Conservation (phyloP, 1,140 invertebrate genomes). For the Bombus sibiricus region DNA sequence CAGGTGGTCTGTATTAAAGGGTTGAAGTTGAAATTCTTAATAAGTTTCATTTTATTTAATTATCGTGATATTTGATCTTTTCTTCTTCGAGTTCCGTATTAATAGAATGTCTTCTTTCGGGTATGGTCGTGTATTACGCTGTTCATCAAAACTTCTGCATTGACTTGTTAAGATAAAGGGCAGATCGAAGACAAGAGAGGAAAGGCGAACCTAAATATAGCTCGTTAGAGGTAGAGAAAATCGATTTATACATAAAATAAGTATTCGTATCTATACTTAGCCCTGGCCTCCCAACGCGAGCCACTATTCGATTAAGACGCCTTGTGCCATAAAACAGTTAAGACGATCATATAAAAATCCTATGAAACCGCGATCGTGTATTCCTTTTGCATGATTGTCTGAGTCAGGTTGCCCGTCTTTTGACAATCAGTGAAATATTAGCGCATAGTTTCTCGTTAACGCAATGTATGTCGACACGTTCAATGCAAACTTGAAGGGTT, state of each 20-base stretch:
- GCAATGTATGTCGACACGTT: background rate
- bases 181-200: conserved; percentile 17
- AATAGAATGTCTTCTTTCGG: background rate
- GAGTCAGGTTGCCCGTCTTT: background rate
- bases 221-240: conserved; percentile 43
- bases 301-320: conserved; percentile 17
- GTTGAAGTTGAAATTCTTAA: background rate
- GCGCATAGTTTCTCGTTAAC: background rate
- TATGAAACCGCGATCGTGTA: background rate
- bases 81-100: background rate
- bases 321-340: conserved; percentile 12
- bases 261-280: conserved; percentile 49
- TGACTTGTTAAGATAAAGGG: conserved; percentile 40
- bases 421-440: background rate
- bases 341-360: conserved; percentile 11
- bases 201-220: conserved; percentile 44
- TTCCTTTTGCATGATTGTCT: background rate
- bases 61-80: background rate
- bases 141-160: conserved; percentile 16
- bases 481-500: conserved; percentile 4
- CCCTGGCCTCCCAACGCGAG: conserved; percentile 32
- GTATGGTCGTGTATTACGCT: background rate
- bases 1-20: background rate
- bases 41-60: background rate
- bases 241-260: conserved; percentile 53